These are phyloP conservation scores for Aphodius sticticus DNA, from an alignment of 2,888 invertebrate genomes.

Conservation along the genomic window DNA sequence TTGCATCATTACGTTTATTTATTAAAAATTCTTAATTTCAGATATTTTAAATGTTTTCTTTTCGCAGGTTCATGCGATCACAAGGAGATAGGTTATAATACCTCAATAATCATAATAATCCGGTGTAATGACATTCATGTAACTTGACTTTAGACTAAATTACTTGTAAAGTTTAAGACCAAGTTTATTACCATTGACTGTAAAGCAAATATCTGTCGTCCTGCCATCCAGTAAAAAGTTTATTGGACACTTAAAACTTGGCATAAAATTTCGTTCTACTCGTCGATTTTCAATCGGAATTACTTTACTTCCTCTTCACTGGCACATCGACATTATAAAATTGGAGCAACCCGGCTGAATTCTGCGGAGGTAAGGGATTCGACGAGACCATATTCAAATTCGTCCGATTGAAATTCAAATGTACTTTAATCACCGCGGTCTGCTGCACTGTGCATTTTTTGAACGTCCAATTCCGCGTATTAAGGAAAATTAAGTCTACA, in stretches of 20 bases:
- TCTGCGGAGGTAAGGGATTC: not conserved
- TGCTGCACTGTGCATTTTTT: not conserved
- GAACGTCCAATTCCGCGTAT: not conserved
- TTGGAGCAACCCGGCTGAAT: not conserved
- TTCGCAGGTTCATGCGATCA: too few species aligned
- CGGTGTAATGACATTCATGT: too few species aligned
- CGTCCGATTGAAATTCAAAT: not conserved
- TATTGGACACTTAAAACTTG: not conserved
- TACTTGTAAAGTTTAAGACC: too few species aligned
- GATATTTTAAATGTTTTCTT: too few species aligned
- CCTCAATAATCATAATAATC: too few species aligned
- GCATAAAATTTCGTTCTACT: not conserved
- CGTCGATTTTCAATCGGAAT: not conserved
- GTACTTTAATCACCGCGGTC: not conserved
- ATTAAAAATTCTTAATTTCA: too few species aligned
- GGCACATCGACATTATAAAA: not conserved
- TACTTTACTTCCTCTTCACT: slow-evolving; percentile 21
- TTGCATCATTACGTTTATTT: too few species aligned
- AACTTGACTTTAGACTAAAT: too few species aligned
- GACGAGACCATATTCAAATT: not conserved
- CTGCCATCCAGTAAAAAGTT: not conserved
- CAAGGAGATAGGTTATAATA: too few species aligned
- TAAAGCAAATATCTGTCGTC: too few species aligned
- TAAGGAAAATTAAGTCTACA: not conserved
- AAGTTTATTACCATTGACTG: too few species aligned